A percentile compares a stretch with the other conserved stretches of the same genome.
Conservation (phyloP, 2,888 invertebrate species). For the Sisyra terminalis region DNA sequence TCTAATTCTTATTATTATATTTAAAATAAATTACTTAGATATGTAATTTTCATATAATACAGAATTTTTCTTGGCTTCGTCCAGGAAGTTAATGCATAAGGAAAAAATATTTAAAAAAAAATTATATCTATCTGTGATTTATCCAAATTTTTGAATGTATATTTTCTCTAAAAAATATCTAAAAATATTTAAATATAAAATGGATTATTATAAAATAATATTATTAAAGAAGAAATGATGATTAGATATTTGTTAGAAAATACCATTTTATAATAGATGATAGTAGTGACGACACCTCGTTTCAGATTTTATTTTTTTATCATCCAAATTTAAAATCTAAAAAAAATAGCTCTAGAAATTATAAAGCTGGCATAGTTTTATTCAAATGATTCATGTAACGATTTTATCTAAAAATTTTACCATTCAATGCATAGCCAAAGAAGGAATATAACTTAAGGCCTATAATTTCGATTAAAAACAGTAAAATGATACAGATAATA, state of each 20-base stretch:
- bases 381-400: too few relatives aligned
- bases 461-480: too few relatives aligned
- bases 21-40: too few relatives aligned
- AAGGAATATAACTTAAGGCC: too few relatives aligned
- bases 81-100: constrained; percentile 13
- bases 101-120: constrained; percentile 21
- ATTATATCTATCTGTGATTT: constrained; percentile 40
- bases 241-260: constrained; percentile 8
- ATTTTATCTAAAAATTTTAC: too few relatives aligned
- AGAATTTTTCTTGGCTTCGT: constrained; percentile 15
- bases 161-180: constrained; percentile 38
- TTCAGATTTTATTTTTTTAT: constrained; percentile 2
- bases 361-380: too few relatives aligned
- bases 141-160: constrained; percentile 40
- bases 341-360: too few relatives aligned
- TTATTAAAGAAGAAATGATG: constrained; percentile 1
- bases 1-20: too few relatives aligned
- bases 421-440: too few relatives aligned
- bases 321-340: too few relatives aligned
- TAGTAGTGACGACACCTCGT: not conserved
- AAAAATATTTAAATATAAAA: constrained; percentile 30
- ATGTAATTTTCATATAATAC: constrained; percentile 1
- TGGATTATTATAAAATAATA: constrained; percentile 7
- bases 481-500: too few relatives aligned
- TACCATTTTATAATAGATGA: not conserved